These are phyloP conservation scores for Bradysia coprophila DNA, from an alignment of 1,140 invertebrate genomes.

Conservation along the genomic window DNA sequence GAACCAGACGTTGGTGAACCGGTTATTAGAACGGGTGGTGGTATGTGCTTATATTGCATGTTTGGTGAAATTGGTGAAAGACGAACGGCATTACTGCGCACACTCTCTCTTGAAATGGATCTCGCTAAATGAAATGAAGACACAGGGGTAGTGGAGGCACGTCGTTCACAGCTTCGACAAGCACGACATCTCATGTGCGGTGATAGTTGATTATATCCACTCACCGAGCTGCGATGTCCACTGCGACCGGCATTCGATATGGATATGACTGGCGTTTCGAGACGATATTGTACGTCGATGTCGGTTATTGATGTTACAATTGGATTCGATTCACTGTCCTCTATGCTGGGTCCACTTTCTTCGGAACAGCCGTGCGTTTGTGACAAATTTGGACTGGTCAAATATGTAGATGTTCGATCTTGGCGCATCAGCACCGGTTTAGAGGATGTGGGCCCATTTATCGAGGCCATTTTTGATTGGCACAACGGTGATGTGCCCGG, in stretches of 20 bases:
- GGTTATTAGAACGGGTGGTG: constrained; percentile 49
- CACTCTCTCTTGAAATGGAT: constrained; percentile 23
- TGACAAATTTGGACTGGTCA: constrained; percentile 55
- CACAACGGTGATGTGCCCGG: constrained; percentile 11
- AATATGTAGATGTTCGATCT: constrained; percentile 55
- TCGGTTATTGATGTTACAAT: constrained; percentile 72
- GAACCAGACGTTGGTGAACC: constrained; percentile 39
- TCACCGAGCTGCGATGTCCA: constrained; percentile 31
- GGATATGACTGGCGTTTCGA: constrained; percentile 22
- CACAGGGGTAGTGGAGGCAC: constrained; percentile 55
- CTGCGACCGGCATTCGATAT: constrained; percentile 23
- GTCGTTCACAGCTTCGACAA: constrained; percentile 46
- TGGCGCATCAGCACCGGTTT: constrained; percentile 68
- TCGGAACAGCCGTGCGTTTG: constrained; percentile 52
- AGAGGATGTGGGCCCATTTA: constrained; percentile 18
- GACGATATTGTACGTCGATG: constrained; percentile 63
- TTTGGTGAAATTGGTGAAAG: neutral
- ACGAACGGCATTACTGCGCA: neutral
- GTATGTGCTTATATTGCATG: constrained; percentile 26
- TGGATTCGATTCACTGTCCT: constrained; percentile 36
- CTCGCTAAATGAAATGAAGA: constrained; percentile 50
- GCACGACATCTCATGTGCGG: constrained; percentile 30
- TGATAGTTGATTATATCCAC: constrained; percentile 34
- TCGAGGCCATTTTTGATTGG: constrained; percentile 16
- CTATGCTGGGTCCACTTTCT: constrained; percentile 43